phyloP scores from a whole-genome alignment of 2,888 invertebrate genomes.

The Dryadula phaetusa region DNA sequence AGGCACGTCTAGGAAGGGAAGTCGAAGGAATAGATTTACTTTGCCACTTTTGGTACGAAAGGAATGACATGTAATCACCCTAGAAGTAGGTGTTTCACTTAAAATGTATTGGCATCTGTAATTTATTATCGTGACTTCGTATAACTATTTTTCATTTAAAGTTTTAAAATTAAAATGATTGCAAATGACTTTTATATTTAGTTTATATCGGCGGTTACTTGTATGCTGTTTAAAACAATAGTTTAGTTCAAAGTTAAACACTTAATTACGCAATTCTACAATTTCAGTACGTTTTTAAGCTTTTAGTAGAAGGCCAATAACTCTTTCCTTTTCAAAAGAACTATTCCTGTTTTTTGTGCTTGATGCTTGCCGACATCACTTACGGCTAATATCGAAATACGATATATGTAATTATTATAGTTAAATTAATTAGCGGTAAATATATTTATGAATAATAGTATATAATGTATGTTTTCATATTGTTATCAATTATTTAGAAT shows the following conservation, averaged over 20 bases:
- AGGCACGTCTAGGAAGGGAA: constrained; percentile 61
- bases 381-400: neutral
- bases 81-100: constrained; percentile 34
- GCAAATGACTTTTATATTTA: neutral
- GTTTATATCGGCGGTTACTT: neutral
- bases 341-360: no score
- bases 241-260: no score
- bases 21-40: constrained; percentile 61
- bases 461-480: neutral
- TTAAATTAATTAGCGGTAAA: neutral
- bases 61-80: constrained; percentile 42
- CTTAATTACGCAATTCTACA: no score
- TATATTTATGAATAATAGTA: constrained; percentile 1
- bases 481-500: neutral
- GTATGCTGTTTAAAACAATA: neutral
- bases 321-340: no score
- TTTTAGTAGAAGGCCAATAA: no score
- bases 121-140: constrained; percentile 16
- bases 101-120: constrained; percentile 27
- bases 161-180: neutral
- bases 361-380: no score
- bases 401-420: neutral
- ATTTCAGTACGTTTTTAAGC: no score
- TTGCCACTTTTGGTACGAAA: constrained; percentile 48
- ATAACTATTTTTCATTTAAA: neutral